Percentiles rank a stretch among this genome's conserved stretches.
Conservation (phyloP, 1,140 invertebrate species). For the Lysiphlebus fabarum region DNA sequence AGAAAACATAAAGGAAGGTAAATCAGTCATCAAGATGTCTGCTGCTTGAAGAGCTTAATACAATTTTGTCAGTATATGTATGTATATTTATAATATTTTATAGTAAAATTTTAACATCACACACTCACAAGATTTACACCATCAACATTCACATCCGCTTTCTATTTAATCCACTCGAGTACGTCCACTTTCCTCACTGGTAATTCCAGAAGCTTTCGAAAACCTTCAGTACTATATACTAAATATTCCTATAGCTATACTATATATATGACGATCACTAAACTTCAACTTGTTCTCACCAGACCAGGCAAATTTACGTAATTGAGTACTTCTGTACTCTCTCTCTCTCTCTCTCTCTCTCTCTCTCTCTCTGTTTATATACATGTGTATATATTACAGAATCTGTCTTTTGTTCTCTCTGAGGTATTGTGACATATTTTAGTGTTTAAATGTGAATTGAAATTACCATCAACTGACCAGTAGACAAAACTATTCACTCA, state of each 20-base stretch:
- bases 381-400: neutral
- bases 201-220: conserved; percentile 8
- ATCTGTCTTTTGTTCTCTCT: neutral
- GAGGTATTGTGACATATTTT: too few relatives aligned
- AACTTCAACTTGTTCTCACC: conserved; percentile 1
- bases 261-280: neutral
- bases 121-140: neutral
- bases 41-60: conserved; percentile 2
- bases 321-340: conserved; percentile 12
- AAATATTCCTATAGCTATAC: too few relatives aligned
- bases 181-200: neutral
- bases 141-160: conserved; percentile 12
- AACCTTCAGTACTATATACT: neutral
- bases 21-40: neutral
- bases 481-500: conserved; percentile 2
- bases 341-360: neutral
- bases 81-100: too few relatives aligned
- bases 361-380: neutral
- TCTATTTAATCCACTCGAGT: conserved; percentile 8
- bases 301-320: conserved; percentile 9
- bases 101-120: too few relatives aligned
- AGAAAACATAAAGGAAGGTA: neutral
- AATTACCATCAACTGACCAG: conserved; percentile 11
- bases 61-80: neutral
- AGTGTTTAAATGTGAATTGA: neutral